Evolutionary conservation across 2,888 invertebrate species (phyloP).

Genomic region (Drosophila hawaiiensis): DNA sequence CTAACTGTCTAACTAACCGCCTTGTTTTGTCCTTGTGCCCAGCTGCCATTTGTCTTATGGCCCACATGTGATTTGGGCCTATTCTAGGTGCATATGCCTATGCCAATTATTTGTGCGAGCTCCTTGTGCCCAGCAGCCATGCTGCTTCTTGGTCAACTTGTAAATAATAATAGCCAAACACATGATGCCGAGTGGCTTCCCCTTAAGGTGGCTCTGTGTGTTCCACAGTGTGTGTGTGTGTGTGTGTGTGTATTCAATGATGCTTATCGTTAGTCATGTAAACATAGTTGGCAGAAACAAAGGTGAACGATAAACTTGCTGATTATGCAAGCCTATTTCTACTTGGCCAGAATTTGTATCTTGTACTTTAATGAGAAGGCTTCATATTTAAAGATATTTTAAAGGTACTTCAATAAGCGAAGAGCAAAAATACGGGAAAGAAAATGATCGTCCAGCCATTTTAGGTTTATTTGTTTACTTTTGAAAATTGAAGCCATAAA

Average conservation of each 20-base stretch:
- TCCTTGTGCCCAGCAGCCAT: conserved; percentile 20
- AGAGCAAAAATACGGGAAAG: not conserved
- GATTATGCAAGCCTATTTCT: conserved; percentile 1
- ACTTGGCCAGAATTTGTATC: not conserved
- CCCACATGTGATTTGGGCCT: conserved; percentile 56
- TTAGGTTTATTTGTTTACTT: not conserved
- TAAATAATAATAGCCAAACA: conserved; percentile 55
- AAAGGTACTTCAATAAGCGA: not conserved
- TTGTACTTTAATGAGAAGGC: not conserved
- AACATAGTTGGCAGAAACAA: conserved; percentile 7
- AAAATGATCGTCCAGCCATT: not conserved
- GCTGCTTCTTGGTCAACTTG: conserved; percentile 37
- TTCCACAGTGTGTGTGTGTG: not conserved
- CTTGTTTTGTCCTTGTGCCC: conserved; percentile 39
- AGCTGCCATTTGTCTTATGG: conserved; percentile 55
- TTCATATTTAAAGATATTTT: not conserved
- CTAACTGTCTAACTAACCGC: conserved; percentile 38
- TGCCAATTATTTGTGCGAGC: conserved; percentile 62
- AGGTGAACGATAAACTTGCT: conserved; percentile 12
- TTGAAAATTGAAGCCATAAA: not conserved
- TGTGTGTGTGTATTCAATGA: conserved; percentile 21
- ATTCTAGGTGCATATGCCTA: conserved; percentile 36
- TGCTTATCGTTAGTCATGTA: conserved; percentile 28
- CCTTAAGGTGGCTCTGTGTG: not conserved
- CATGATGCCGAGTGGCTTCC: conserved; percentile 17